Evolutionary conservation across 2,797 vertebrate species (phyloP), one percentile per base, ranked within the genome.

Genomic region (Acanthurus tractus): DNA sequence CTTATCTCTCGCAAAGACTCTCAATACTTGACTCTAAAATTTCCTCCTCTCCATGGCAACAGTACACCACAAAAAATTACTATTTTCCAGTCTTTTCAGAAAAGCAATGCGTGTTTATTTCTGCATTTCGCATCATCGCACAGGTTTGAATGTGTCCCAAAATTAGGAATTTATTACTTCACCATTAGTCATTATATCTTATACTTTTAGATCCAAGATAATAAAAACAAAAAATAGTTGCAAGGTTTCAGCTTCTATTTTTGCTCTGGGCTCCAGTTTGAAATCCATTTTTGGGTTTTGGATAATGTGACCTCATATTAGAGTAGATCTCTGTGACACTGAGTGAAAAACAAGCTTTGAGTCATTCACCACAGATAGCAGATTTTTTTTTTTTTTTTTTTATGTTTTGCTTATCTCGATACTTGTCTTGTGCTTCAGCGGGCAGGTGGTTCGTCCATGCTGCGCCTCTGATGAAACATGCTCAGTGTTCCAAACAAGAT

Each of bases 31-130:
- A 38, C n/a, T 53, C 54, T 29, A 61, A 9, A 38, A 22, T 34
- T 23, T n/a, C 1, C n/a, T 10, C 14, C 25, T 78, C 64, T 78
- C 74, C 72, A 83, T 81, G 38, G 81, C 57, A 84, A 86, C 83
- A 63, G 46, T 36, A 10, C 71, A 74, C 20, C 17, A 46, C 46
- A 57, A 64, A 68, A 29, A 6, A 8, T n/a, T 0, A n/a, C 54
- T 65, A 62, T 52, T 1, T 18, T 3, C 14, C 15, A 18, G 14
- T 25, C 4, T 1, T 25, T 56, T 59, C 36, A 44, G 36, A 15
- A 17, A 54, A 48, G 20, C 25, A 17, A 20, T 11, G 3, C 57
- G 2, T 17, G 11, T 63, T 36, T 2, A 62, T 34, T 44, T 20
- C 6, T 61, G 5, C 25, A n/a, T 2, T 9, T 42, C 5, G 10